Percentiles rank a stretch among this genome's conserved stretches.
phyloP scores from a whole-genome alignment of 1,140 invertebrate genomes.

The Dryas iulia region DNA sequence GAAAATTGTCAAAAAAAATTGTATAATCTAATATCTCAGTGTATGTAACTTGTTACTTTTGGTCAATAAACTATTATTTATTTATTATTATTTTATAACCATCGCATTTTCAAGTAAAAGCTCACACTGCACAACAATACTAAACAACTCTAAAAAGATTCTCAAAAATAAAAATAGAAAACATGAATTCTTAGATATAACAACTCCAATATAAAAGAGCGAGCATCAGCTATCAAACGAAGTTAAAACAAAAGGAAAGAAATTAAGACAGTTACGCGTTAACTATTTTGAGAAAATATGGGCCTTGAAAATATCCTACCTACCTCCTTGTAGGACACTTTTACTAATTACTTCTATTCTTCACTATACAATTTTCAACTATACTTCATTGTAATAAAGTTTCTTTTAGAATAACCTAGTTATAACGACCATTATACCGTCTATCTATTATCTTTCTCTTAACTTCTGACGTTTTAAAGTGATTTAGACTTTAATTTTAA shows the following conservation, averaged over 20 bases:
- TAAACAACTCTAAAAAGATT: too few species aligned
- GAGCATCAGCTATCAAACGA: not conserved
- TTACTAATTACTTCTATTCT: conserved; percentile 48
- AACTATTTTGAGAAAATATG: conserved; percentile 30
- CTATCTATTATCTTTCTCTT: conserved; percentile 50
- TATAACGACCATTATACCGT: conserved; percentile 42
- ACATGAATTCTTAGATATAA: too few species aligned
- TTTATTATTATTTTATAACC: too few species aligned
- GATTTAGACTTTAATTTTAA: conserved; percentile 37
- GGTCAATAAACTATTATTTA: too few species aligned
- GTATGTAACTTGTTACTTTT: too few species aligned
- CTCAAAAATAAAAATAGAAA: too few species aligned
- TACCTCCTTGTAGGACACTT: conserved; percentile 40
- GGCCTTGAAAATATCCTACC: conserved; percentile 31
- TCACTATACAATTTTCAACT: conserved; percentile 24
- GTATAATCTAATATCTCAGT: too few species aligned
- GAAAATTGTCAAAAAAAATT: too few species aligned
- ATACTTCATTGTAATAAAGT: conserved; percentile 23
- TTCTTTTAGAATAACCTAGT: conserved; percentile 28
- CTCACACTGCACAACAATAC: too few species aligned
- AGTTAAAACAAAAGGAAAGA: conserved; percentile 2
- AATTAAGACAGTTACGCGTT: conserved; percentile 19
- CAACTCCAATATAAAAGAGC: too few species aligned
- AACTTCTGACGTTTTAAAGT: conserved; percentile 17
- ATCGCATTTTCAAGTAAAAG: too few species aligned